Conservation (phyloP, 2,888 invertebrate species). For the Lymantria dispar region DNA sequence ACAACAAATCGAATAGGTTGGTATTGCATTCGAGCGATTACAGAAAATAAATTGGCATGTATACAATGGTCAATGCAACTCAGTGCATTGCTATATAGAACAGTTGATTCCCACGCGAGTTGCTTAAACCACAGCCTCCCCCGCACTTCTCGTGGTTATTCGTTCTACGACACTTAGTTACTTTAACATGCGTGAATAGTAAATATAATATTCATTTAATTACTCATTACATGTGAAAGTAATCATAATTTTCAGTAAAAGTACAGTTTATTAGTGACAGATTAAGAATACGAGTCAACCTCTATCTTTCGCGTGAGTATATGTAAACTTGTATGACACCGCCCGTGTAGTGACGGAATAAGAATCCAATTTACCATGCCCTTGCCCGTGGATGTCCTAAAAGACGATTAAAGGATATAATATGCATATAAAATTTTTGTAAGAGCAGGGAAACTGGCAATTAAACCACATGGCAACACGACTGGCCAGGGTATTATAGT, state of each 20-base stretch:
- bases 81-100: conserved; percentile 46
- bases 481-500: too few species aligned
- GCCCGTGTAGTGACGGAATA: too few species aligned
- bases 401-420: too few species aligned
- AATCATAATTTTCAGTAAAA: background rate
- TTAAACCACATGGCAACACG: too few species aligned
- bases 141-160: conserved; percentile 44
- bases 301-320: too few species aligned
- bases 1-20: conserved; percentile 3
- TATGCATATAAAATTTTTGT: too few species aligned
- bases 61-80: conserved; percentile 25
- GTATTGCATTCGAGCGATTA: conserved; percentile 4
- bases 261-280: too few species aligned
- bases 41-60: conserved; percentile 20
- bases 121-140: conserved; percentile 55
- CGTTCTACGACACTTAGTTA: conserved; percentile 28
- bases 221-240: conserved; percentile 5
- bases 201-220: conserved; percentile 8
- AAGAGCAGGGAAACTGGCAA: too few species aligned
- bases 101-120: conserved; percentile 62
- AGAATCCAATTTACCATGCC: too few species aligned
- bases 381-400: too few species aligned
- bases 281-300: too few species aligned
- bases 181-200: conserved; percentile 18
- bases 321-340: too few species aligned